phyloP scores from a whole-genome alignment of 2,113 vertebrate genomes.

The Pluvialis apricaria region DNA sequence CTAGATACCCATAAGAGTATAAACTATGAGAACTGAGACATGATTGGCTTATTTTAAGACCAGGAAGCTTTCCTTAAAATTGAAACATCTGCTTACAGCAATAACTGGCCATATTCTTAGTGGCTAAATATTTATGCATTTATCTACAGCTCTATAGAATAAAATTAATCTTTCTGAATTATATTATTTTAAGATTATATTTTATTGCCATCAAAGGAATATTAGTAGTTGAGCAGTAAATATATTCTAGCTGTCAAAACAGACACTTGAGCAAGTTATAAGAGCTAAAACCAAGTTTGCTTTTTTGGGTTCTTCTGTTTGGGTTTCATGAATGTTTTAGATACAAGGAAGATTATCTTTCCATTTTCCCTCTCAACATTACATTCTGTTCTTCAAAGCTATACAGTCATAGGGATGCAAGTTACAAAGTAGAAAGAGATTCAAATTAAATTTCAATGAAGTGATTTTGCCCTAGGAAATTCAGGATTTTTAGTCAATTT shows the following conservation, averaged over 20 bases:
- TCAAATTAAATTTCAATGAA: not conserved
- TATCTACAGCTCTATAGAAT: not conserved
- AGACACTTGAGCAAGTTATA: not conserved
- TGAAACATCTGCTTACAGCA: not conserved
- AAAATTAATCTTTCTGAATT: not conserved
- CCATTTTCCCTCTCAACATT: not conserved
- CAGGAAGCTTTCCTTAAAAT: not conserved
- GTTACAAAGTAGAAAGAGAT: not conserved
- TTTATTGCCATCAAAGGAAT: not conserved
- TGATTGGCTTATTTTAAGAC: not conserved
- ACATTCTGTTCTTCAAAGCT: not conserved
- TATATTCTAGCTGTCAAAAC: not conserved
- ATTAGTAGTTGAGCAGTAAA: not conserved
- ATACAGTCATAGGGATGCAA: not conserved
- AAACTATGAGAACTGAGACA: not conserved
- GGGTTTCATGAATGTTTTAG: not conserved
- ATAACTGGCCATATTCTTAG: not conserved
- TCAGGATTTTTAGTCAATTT: not conserved
- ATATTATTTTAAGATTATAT: not conserved
- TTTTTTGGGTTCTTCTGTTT: not conserved
- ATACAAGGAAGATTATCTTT: not conserved
- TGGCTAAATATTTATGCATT: not conserved
- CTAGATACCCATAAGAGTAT: not conserved
- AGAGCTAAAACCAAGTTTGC: not conserved
- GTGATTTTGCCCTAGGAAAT: not conserved